Percentiles rank a stretch among this genome's conserved stretches.
These are phyloP conservation scores for Cephus nigrinus DNA, from an alignment of 2,888 invertebrate genomes.

Conservation along the genomic window DNA sequence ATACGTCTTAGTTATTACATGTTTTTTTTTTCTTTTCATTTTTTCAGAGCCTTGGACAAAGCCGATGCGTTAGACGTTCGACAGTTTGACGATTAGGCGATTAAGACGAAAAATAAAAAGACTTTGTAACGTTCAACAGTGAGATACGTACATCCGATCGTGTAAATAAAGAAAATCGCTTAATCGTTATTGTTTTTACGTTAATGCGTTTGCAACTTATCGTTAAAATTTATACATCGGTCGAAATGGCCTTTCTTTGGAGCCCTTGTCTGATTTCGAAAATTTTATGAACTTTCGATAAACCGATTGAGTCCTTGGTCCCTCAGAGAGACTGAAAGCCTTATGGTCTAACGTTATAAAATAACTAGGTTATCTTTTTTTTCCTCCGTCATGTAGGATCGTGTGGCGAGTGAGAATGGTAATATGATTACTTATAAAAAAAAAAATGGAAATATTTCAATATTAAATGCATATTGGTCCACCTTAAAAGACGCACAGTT, in stretches of 20 bases:
- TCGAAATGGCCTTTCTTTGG: neutral
- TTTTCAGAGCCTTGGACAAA: conserved; percentile 35
- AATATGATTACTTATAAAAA: neutral
- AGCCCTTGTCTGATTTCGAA: neutral
- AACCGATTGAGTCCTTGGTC: neutral
- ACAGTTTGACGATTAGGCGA: neutral
- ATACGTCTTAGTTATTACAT: neutral
- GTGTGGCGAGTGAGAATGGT: neutral
- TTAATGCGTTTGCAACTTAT: neutral
- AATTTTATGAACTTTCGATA: neutral
- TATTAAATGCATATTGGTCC: neutral
- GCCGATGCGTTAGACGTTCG: neutral
- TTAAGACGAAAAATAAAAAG: neutral
- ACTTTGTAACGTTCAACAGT: neutral
- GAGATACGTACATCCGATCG: neutral
- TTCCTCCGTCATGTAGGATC: neutral
- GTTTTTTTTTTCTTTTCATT: no score
- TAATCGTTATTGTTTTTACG: neutral
- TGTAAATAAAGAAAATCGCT: neutral
- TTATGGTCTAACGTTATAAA: neutral
- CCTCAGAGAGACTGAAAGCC: neutral
- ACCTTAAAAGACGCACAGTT: neutral
- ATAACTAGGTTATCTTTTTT: neutral
- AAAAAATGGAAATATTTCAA: conserved; percentile 4
- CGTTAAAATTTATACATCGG: neutral